Conservation (phyloP, 92 coral and sea anemone species). For the Ricordea florida region DNA sequence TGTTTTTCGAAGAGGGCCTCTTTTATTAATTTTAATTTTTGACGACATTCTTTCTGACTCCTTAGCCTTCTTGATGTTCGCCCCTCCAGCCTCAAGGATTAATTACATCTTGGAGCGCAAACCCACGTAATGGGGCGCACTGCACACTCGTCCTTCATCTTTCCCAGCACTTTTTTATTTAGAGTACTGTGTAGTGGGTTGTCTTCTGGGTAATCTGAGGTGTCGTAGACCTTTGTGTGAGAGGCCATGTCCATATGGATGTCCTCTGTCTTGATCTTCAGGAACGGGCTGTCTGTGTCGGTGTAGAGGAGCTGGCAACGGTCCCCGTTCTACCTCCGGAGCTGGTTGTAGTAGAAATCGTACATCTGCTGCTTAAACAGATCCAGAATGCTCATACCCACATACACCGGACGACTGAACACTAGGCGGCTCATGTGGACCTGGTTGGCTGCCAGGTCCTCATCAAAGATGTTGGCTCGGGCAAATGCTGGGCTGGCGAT, state of each 20-base stretch:
- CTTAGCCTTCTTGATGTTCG: neutral
- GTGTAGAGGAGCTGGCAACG: conserved; percentile 17
- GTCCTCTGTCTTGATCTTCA: conserved; percentile 10
- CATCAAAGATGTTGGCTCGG: conserved; percentile 3
- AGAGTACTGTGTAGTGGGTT: neutral
- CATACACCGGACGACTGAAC: neutral
- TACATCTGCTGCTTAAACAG: neutral
- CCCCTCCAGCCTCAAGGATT: conserved; percentile 1
- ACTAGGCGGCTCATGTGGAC: neutral
- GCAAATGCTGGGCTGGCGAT: neutral
- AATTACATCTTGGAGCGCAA: conserved; percentile 1
- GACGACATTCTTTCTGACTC: neutral
- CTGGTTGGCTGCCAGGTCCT: conserved; percentile 8
- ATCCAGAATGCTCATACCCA: too few species aligned
- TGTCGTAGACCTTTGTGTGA: neutral
- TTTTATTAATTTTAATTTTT: too few species aligned
- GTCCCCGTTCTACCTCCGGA: neutral
- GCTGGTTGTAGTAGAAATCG: conserved; percentile 5
- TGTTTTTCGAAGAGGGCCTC: neutral
- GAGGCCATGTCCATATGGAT: neutral
- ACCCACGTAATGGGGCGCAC: neutral
- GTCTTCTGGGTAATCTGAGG: neutral
- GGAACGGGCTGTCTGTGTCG: conserved; percentile 1
- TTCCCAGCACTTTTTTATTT: conserved; percentile 37
- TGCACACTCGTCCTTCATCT: too few species aligned